Conservation (phyloP, 2,888 invertebrate genomes). For the Gisinianus flammeolus region DNA sequence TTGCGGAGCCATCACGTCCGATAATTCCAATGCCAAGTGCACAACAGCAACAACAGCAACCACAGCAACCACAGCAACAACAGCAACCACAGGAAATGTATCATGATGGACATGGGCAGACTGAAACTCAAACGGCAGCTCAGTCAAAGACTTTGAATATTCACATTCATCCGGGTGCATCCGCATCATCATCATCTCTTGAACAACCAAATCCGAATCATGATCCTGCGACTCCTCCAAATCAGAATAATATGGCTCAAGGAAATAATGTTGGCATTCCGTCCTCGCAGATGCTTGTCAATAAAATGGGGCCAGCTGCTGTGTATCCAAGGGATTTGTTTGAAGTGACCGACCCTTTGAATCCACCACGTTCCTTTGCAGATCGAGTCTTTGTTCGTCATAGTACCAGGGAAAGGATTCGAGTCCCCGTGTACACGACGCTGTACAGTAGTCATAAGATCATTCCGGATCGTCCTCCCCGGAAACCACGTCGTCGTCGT, state of each 20-base stretch:
- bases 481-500: not conserved
- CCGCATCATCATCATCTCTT: not conserved
- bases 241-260: not conserved
- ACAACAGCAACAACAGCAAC: not conserved
- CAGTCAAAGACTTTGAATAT: not conserved
- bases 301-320: not conserved
- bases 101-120: not conserved
- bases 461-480: slow-evolving; percentile 15
- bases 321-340: not conserved
- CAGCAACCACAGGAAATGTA: not conserved
- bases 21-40: not conserved
- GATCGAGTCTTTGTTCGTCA: slow-evolving; percentile 25
- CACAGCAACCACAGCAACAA: not conserved
- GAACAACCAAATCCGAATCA: not conserved
- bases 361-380: not conserved
- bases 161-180: not conserved
- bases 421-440: slow-evolving; percentile 29
- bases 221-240: not conserved
- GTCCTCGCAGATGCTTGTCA: not conserved
- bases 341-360: not conserved
- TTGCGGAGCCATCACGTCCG: not conserved
- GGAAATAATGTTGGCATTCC: not conserved
- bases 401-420: slow-evolving; percentile 13
- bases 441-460: slow-evolving; percentile 19
- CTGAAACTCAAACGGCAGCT: not conserved